Conservation (phyloP, 2,113 vertebrate genomes). For the Phrynosoma blainvillii region DNA sequence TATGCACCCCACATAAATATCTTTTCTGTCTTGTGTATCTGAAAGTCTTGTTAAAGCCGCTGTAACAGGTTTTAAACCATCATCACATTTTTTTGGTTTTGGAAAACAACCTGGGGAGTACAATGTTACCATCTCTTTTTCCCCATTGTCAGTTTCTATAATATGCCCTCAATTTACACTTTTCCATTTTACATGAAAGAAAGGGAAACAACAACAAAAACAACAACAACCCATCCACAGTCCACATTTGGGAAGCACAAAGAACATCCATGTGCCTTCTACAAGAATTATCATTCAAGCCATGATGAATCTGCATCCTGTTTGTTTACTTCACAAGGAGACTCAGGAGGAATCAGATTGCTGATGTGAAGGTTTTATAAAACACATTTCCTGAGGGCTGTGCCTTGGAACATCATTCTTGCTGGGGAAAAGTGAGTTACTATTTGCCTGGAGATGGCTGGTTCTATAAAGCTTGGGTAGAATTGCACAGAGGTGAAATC, state of each 20-base stretch:
- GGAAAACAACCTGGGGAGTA: accelerated
- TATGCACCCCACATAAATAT: neutral
- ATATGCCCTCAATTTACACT: neutral
- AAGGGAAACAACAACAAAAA: neutral
- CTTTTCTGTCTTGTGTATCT: too few species aligned
- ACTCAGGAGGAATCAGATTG: neutral
- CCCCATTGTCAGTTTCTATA: neutral
- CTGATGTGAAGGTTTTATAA: neutral
- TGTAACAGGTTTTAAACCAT: neutral
- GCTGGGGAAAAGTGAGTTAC: accelerated
- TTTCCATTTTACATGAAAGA: neutral
- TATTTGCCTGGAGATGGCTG: accelerated
- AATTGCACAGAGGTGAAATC: neutral
- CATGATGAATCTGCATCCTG: neutral
- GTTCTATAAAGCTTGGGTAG: neutral
- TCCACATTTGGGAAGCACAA: neutral
- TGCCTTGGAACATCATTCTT: neutral
- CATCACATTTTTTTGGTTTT: neutral
- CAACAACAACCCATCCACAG: accelerated
- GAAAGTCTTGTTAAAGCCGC: too few species aligned
- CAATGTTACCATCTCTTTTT: neutral
- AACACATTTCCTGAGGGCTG: neutral
- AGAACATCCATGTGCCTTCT: neutral
- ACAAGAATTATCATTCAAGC: neutral
- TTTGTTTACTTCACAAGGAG: neutral